Evolutionary conservation across 2,797 vertebrate genomes (phyloP).

Genomic region (Tapera naevia): DNA sequence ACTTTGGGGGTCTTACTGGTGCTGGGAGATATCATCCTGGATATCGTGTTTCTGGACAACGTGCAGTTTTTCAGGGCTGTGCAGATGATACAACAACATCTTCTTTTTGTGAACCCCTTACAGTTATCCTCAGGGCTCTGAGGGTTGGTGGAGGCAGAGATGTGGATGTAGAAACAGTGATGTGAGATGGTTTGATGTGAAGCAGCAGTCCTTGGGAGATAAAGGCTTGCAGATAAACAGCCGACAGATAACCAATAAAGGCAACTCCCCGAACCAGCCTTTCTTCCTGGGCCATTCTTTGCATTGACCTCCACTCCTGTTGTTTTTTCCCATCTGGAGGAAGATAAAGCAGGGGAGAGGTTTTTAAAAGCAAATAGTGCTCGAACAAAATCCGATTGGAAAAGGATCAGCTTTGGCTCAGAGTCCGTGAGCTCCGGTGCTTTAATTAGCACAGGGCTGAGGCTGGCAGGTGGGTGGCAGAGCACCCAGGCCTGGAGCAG

Average conservation of each 20-base stretch:
- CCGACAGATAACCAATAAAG: background rate
- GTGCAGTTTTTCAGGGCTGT: background rate
- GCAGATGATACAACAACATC: background rate
- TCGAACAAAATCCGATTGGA: constrained; percentile 51
- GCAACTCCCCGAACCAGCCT: background rate
- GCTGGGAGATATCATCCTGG: background rate
- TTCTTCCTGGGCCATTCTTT: background rate
- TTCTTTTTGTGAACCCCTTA: background rate
- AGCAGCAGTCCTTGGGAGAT: constrained; percentile 27
- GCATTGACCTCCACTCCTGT: constrained; percentile 22
- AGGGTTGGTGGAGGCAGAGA: background rate
- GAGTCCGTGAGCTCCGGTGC: background rate
- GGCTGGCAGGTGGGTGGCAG: background rate
- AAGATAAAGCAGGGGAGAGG: constrained; percentile 38
- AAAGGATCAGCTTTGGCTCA: constrained; percentile 49
- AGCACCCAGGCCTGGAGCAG: background rate
- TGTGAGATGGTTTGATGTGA: accelerated
- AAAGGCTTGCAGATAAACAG: background rate
- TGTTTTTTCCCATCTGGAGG: background rate
- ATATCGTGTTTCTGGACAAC: background rate
- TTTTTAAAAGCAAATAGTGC: constrained; percentile 58
- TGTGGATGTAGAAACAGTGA: background rate
- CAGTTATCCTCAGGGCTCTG: background rate
- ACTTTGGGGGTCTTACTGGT: background rate
- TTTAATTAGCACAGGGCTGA: constrained; percentile 50